Conservation (phyloP, 2,888 invertebrate genomes). For the Ormyrus thymus region DNA sequence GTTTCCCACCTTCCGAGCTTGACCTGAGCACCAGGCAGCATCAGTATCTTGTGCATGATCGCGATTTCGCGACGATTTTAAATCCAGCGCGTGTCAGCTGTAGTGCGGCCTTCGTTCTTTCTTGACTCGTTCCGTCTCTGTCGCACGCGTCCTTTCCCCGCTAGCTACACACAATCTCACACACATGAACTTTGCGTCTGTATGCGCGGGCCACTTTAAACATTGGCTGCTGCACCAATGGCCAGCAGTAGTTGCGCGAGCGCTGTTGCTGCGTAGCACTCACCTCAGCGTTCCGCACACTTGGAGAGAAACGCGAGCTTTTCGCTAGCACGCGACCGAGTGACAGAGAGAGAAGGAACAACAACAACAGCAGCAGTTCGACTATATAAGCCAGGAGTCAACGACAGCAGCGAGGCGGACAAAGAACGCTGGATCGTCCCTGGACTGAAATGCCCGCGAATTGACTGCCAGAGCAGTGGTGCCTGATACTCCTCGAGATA, state of each 20-base stretch:
- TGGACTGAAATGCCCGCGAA: constrained; percentile 1
- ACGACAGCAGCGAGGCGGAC: too few relatives aligned
- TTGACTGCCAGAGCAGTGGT: neutral
- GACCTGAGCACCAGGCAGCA: neutral
- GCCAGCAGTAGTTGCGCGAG: constrained; percentile 37
- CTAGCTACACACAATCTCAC: neutral
- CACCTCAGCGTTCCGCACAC: too few relatives aligned
- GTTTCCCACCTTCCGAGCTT: constrained; percentile 71
- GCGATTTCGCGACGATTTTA: neutral
- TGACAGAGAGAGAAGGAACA: constrained; percentile 1
- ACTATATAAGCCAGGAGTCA: too few relatives aligned
- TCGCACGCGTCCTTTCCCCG: neutral
- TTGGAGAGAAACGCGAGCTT: too few relatives aligned
- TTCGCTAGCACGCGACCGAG: neutral
- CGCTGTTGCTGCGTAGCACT: constrained; percentile 30
- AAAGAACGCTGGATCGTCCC: neutral
- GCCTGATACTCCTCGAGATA: neutral
- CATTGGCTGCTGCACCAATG: neutral
- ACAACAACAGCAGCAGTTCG: neutral
- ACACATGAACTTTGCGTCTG: neutral
- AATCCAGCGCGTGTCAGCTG: constrained; percentile 42
- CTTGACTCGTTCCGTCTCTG: neutral
- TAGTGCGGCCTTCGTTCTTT: neutral
- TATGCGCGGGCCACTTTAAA: constrained; percentile 20
- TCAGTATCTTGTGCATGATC: too few relatives aligned